A percentile compares a stretch with the other conserved stretches of the same genome.
phyloP scores from a whole-genome alignment of 2,797 vertebrate genomes.

The Harpagifer antarcticus region DNA sequence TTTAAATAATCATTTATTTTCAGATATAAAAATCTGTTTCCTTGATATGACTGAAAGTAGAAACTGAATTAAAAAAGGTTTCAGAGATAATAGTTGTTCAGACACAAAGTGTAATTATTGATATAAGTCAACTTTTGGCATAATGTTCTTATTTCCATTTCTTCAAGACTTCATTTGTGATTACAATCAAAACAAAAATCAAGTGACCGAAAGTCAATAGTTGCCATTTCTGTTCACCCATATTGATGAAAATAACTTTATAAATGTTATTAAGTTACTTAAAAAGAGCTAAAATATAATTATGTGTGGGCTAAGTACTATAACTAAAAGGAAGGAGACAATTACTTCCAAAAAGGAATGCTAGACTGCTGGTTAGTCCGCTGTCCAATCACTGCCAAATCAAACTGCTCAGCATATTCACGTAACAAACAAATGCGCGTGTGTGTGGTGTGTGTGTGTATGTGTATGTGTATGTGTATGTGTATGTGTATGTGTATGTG shows the following conservation, averaged over 20 bases:
- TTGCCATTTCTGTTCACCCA: no score
- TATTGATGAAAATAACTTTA: no score
- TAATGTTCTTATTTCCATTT: no score
- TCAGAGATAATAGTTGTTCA: no score
- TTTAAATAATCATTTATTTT: no score
- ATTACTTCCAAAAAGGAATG: slow-evolving; percentile 23
- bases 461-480: no score
- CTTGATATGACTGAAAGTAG: background rate
- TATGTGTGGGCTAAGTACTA: background rate
- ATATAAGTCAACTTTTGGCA: no score
- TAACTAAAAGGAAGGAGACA: slow-evolving; percentile 11
- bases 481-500: no score
- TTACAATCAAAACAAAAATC: background rate
- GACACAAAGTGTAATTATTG: no score
- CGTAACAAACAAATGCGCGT: slow-evolving; percentile 32
- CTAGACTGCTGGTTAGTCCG: slow-evolving; percentile 1
- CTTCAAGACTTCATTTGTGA: background rate
- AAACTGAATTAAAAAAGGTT: background rate
- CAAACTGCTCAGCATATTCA: slow-evolving; percentile 49
- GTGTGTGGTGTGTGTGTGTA: background rate
- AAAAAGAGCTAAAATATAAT: background rate
- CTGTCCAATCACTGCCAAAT: slow-evolving; percentile 48
- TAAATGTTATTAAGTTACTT: no score
- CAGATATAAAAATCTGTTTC: no score
- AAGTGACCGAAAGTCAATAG: background rate